Percentiles rank a stretch among this genome's conserved stretches.
Conservation (phyloP, 2,888 invertebrate genomes). For the Leptura quadrifasciata region DNA sequence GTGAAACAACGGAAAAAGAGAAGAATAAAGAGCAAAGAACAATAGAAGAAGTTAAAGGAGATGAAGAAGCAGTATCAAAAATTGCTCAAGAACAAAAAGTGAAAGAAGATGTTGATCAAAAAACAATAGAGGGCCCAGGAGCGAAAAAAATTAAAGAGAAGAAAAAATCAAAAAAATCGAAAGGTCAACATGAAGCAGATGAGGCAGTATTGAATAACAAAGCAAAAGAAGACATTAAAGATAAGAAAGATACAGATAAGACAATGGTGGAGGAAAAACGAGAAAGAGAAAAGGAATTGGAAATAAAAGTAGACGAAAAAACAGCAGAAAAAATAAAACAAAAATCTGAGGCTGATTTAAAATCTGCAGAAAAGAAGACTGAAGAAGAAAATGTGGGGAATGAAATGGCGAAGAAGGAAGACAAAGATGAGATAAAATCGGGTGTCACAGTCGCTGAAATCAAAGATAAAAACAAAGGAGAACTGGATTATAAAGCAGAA, state of each 20-base stretch:
- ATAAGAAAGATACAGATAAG: conserved; percentile 47
- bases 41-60: conserved; percentile 41
- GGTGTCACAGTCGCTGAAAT: conserved; percentile 31
- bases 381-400: conserved; percentile 51
- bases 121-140: not conserved
- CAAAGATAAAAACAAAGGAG: conserved; percentile 40
- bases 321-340: conserved; percentile 23
- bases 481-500: conserved; percentile 41
- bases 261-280: conserved; percentile 41
- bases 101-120: conserved; percentile 1
- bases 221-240: no score
- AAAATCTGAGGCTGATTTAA: conserved; percentile 29
- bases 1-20: conserved; percentile 53
- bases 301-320: conserved; percentile 45
- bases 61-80: conserved; percentile 25
- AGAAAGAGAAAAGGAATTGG: conserved; percentile 42
- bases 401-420: conserved; percentile 35
- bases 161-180: not conserved
- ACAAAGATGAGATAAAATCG: conserved; percentile 32
- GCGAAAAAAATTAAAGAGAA: not conserved
- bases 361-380: conserved; percentile 29
- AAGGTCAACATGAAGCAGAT: conserved; percentile 35
- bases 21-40: conserved; percentile 47
- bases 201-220: conserved; percentile 41
- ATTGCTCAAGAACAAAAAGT: conserved; percentile 41